These are phyloP conservation scores for Hippoglossus stenolepis DNA, from an alignment of 2,113 vertebrate species.

Conservation along the genomic window DNA sequence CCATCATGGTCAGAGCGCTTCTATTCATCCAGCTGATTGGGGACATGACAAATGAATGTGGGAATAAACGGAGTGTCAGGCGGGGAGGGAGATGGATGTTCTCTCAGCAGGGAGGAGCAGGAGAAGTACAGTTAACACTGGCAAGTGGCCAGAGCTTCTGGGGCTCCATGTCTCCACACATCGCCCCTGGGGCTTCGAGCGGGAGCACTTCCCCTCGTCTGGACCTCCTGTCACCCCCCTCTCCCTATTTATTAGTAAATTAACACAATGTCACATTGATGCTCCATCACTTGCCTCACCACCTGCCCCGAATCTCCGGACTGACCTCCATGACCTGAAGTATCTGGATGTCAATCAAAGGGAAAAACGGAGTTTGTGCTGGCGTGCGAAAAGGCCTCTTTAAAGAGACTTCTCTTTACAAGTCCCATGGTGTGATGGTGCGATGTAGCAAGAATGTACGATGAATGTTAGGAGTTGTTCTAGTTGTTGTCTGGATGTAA, in stretches of 20 bases:
- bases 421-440: slow-evolving; percentile 37
- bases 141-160: slow-evolving; percentile 85
- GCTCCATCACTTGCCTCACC: slow-evolving; percentile 74
- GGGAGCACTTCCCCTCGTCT: slow-evolving; percentile 74
- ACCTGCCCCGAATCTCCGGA: slow-evolving; percentile 24
- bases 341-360: slow-evolving; percentile 78
- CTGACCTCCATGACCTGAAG: slow-evolving; percentile 59
- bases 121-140: slow-evolving; percentile 90
- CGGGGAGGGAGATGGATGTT: slow-evolving; percentile 90
- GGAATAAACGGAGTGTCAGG: slow-evolving; percentile 91
- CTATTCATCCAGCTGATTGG: slow-evolving; percentile 92
- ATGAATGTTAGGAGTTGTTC: slow-evolving; percentile 69
- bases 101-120: slow-evolving; percentile 85
- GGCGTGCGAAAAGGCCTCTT: slow-evolving; percentile 13
- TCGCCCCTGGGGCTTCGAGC: slow-evolving; percentile 75
- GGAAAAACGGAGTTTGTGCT: slow-evolving; percentile 6
- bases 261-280: slow-evolving; percentile 80
- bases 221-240: slow-evolving; percentile 73
- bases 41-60: slow-evolving; percentile 95
- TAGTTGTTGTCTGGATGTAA: slow-evolving; percentile 71
- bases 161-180: slow-evolving; percentile 60
- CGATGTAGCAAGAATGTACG: slow-evolving; percentile 51
- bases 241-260: slow-evolving; percentile 83
- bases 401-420: slow-evolving; percentile 21
- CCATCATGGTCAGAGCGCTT: slow-evolving; percentile 86